These are phyloP conservation scores for Antheraea pernyi DNA, from an alignment of 1,140 invertebrate species.

Conservation along the genomic window DNA sequence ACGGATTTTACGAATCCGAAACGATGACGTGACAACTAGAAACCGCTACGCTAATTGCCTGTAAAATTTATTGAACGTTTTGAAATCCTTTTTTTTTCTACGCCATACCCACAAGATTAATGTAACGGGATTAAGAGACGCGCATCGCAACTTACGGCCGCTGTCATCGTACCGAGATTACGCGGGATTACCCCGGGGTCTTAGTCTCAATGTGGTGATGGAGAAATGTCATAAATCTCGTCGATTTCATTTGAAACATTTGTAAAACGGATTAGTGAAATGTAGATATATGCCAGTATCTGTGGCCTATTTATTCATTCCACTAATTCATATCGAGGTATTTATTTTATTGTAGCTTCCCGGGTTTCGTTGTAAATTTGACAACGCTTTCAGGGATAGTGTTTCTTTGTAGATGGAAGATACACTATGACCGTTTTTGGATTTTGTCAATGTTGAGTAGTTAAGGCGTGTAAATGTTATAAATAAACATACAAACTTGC, in stretches of 20 bases:
- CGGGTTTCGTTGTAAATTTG: too few species aligned
- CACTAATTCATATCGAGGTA: neutral
- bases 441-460: too few species aligned
- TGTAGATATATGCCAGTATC: neutral
- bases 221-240: slow-evolving; percentile 2
- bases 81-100: neutral
- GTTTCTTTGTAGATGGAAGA: too few species aligned
- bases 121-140: neutral
- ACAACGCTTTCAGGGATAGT: too few species aligned
- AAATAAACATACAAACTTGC: too few species aligned
- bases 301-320: neutral
- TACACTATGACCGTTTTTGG: too few species aligned
- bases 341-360: too few species aligned
- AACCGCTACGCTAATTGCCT: neutral
- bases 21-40: neutral
- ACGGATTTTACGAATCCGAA: neutral
- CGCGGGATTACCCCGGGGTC: neutral
- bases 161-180: slow-evolving; percentile 9
- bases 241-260: slow-evolving; percentile 1
- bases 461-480: too few species aligned
- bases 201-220: neutral
- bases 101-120: neutral
- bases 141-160: neutral
- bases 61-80: neutral
- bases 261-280: neutral